A percentile compares a stretch with the other conserved stretches of the same genome.
phyloP scores from a whole-genome alignment of 2,113 vertebrate species.

The Apteryx owenii region DNA sequence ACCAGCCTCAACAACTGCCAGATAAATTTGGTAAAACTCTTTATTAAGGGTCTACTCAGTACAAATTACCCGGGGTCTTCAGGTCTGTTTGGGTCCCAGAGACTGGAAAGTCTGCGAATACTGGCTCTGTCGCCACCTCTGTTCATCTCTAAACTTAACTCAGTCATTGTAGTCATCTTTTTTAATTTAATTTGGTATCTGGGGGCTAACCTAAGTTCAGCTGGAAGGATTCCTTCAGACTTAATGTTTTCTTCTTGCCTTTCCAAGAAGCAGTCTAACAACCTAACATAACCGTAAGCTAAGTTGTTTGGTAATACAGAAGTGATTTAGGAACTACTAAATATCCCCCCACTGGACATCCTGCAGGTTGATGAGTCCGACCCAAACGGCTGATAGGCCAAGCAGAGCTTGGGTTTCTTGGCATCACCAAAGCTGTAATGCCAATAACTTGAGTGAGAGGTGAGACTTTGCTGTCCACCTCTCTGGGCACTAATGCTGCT shows the following conservation, averaged over 20 bases:
- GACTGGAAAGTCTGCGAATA: background rate
- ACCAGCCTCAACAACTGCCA: background rate
- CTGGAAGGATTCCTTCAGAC: background rate
- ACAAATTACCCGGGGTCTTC: background rate
- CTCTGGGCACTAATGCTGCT: background rate
- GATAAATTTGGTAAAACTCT: background rate
- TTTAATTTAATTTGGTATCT: background rate
- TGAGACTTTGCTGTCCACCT: background rate
- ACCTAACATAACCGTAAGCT: background rate
- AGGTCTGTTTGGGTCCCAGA: background rate
- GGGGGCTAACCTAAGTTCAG: background rate
- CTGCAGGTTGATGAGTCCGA: background rate
- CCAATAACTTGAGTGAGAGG: background rate
- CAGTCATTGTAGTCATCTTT: background rate
- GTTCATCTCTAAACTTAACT: background rate
- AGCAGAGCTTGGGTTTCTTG: background rate
- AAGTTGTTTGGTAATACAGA: background rate
- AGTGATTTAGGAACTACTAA: background rate
- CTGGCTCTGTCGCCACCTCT: background rate
- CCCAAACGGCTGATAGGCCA: background rate
- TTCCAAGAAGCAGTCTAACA: background rate
- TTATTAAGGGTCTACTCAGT: background rate
- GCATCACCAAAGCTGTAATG: background rate
- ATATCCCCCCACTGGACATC: background rate
- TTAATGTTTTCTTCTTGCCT: background rate